phyloP scores from a whole-genome alignment of 2,113 vertebrate genomes.

The Crotalus tigris region DNA sequence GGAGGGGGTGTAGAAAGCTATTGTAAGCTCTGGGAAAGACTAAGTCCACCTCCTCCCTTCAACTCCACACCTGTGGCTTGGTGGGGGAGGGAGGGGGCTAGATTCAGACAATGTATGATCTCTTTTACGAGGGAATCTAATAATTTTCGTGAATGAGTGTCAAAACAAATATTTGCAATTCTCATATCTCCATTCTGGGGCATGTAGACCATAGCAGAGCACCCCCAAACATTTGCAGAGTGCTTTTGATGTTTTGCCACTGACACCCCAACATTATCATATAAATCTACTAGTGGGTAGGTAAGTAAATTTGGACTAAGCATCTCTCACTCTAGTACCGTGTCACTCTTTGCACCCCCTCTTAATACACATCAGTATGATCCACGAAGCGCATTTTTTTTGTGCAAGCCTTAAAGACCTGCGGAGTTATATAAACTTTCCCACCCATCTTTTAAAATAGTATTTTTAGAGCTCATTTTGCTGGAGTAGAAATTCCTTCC shows the following conservation, averaged over 20 bases:
- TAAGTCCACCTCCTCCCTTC: not conserved
- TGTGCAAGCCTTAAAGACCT: not conserved
- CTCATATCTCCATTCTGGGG: not conserved
- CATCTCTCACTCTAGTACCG: too few species aligned
- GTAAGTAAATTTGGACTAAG: not conserved
- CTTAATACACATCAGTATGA: not conserved
- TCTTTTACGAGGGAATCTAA: not conserved
- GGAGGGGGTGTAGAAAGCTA: conserved; percentile 43
- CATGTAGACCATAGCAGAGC: not conserved
- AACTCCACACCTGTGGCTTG: not conserved
- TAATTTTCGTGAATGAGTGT: not conserved
- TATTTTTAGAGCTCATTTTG: not conserved
- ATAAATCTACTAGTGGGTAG: too few species aligned
- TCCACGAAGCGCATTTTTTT: not conserved
- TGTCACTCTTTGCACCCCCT: not conserved
- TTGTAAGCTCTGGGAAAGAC: conserved; percentile 9
- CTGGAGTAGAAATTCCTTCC: not conserved
- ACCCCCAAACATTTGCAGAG: not conserved
- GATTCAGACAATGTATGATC: not conserved
- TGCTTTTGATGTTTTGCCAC: not conserved
- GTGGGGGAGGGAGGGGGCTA: not conserved
- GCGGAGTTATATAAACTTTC: not conserved
- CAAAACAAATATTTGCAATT: not conserved
- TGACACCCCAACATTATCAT: not conserved
- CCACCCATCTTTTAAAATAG: not conserved